A percentile compares a stretch with the other conserved stretches of the same genome.
Conservation (phyloP, 35 echinoderm and acorn worm species). For the Nesometra sesokonis region DNA sequence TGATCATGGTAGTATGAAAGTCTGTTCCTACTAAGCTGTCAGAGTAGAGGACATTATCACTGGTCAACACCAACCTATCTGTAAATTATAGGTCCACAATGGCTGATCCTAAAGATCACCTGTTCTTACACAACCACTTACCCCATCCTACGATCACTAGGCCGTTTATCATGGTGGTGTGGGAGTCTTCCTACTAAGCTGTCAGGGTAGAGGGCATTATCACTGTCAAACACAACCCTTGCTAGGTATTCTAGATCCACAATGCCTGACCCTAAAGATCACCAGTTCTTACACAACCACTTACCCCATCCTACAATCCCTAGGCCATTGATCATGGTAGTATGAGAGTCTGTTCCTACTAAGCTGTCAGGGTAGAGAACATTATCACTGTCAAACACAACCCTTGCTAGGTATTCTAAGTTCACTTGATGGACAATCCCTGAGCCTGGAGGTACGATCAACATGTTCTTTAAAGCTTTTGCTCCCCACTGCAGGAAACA, state of each 20-base stretch:
- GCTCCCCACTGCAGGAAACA: constrained; percentile 85
- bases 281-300: constrained; percentile 1
- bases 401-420: constrained; percentile 84
- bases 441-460: constrained; percentile 92
- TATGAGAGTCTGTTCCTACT: constrained; percentile 94
- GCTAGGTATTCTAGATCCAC: constrained; percentile 89
- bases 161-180: constrained; percentile 99
- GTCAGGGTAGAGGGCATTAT: constrained; percentile 84
- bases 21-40: constrained; percentile 96
- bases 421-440: constrained; percentile 91
- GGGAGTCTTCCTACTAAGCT: constrained; percentile 94
- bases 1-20: constrained; percentile 98
- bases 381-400: constrained; percentile 71
- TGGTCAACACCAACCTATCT: constrained; percentile 73
- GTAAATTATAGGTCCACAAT: constrained; percentile 89
- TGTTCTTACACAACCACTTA: constrained; percentile 52
- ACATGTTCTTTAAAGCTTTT: constrained; percentile 90
- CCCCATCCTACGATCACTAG: constrained; percentile 94
- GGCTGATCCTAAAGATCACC: no score
- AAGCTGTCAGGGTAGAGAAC: constrained; percentile 93
- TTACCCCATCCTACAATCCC: constrained; percentile 98
- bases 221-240: constrained; percentile 75
- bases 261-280: constrained; percentile 75
- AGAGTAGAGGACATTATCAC: constrained; percentile 69
- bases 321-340: constrained; percentile 98